Percentiles rank a stretch among this genome's conserved stretches.
phyloP scores from a whole-genome alignment of 2,797 vertebrate species.

The Anabas testudineus region DNA sequence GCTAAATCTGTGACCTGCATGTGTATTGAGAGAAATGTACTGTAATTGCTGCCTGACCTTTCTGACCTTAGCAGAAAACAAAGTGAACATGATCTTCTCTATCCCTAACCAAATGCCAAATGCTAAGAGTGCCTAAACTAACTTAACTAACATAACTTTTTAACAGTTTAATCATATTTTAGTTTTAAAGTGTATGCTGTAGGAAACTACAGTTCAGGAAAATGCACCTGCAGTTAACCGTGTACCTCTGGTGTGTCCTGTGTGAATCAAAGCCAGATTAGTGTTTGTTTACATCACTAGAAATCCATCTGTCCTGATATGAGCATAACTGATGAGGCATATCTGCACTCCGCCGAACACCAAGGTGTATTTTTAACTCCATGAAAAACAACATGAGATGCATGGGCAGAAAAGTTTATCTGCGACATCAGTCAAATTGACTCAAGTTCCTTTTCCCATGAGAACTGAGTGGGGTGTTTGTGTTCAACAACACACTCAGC shows the following conservation, averaged over 20 bases:
- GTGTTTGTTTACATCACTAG: conserved; percentile 35
- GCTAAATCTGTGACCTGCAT: no score
- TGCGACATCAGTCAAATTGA: conserved; percentile 63
- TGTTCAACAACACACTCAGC: conserved; percentile 33
- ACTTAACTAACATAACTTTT: no score
- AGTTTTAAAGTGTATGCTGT: no score
- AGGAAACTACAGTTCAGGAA: not conserved
- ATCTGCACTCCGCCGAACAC: conserved; percentile 30
- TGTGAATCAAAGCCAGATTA: conserved; percentile 24
- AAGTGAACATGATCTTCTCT: no score
- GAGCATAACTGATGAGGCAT: conserved; percentile 37
- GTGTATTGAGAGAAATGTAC: no score
- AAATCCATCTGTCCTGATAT: conserved; percentile 22
- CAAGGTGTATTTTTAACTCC: conserved; percentile 51
- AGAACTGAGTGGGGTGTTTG: conserved; percentile 50
- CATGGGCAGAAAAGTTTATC: conserved; percentile 51
- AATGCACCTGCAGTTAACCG: conserved; percentile 6
- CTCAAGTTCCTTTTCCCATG: conserved; percentile 59
- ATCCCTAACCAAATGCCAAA: no score
- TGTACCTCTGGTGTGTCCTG: conserved; percentile 34
- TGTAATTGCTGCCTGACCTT: no score
- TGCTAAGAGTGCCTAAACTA: no score
- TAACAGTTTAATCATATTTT: no score
- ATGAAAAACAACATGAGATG: conserved; percentile 49
- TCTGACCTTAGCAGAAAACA: no score